Conservation (phyloP, 2,797 vertebrate genomes). For the Crocidura indochinensis region DNA sequence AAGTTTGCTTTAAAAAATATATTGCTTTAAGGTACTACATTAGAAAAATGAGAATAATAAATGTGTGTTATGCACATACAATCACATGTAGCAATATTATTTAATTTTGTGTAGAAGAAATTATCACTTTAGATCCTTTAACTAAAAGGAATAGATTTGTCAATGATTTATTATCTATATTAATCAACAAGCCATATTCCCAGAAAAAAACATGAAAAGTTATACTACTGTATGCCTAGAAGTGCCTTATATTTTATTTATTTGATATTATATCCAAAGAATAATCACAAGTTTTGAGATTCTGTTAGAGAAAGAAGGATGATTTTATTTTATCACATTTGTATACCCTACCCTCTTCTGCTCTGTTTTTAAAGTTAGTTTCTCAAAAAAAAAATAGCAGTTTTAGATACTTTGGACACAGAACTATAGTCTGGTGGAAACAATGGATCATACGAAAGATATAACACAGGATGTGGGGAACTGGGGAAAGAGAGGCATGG, state of each 20-base stretch:
- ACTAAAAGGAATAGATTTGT: slow-evolving; percentile 64
- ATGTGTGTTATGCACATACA: neutral
- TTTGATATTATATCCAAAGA: slow-evolving; percentile 70
- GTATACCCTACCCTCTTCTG: neutral
- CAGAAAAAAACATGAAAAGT: slow-evolving; percentile 40
- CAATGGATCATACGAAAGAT: slow-evolving; percentile 39
- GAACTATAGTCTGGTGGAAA: slow-evolving; percentile 38
- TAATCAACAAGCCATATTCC: slow-evolving; percentile 56
- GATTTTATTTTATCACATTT: slow-evolving; percentile 42
- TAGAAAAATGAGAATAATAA: slow-evolving; percentile 59
- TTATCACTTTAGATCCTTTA: slow-evolving; percentile 13
- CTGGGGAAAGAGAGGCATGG: neutral
- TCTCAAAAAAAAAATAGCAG: slow-evolving; percentile 57
- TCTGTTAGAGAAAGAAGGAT: slow-evolving; percentile 26
- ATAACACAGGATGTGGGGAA: neutral
- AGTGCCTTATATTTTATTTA: slow-evolving; percentile 57
- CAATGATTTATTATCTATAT: slow-evolving; percentile 66
- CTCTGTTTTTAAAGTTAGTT: slow-evolving; percentile 51
- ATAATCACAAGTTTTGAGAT: slow-evolving; percentile 24
- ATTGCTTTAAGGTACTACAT: slow-evolving; percentile 65
- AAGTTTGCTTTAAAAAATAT: slow-evolving; percentile 76
- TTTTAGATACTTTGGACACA: slow-evolving; percentile 43
- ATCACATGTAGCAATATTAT: slow-evolving; percentile 54
- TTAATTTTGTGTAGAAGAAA: slow-evolving; percentile 64
- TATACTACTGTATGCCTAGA: slow-evolving; percentile 29